These are phyloP conservation scores for Drosophila affinis DNA, from an alignment of 2,888 invertebrate species.

Conservation along the genomic window DNA sequence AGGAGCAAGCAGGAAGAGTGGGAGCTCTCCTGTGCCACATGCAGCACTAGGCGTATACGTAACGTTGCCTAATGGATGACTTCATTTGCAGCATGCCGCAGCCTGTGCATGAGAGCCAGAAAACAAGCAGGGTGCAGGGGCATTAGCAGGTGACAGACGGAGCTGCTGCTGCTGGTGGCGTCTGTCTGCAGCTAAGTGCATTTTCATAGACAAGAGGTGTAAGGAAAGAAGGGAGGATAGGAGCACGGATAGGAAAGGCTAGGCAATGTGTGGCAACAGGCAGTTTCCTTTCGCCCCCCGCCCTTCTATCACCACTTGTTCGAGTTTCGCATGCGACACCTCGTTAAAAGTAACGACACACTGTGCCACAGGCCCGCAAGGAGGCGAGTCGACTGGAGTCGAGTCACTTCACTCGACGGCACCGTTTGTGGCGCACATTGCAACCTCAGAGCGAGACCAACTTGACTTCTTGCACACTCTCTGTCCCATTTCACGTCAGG, in stretches of 20 bases:
- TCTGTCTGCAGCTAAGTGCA: constrained; percentile 67
- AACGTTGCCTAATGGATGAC: constrained; percentile 75
- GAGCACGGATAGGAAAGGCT: neutral
- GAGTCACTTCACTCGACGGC: constrained; percentile 48
- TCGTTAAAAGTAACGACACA: constrained; percentile 79
- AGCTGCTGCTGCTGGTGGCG: constrained; percentile 30
- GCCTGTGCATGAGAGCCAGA: constrained; percentile 15
- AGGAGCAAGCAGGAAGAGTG: constrained; percentile 22
- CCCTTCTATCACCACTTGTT: constrained; percentile 49
- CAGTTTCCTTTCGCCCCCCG: constrained; percentile 41
- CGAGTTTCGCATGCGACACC: constrained; percentile 74
- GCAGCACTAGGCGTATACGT: constrained; percentile 57
- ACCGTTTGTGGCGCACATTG: constrained; percentile 46
- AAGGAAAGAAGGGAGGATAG: neutral
- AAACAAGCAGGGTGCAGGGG: neutral
- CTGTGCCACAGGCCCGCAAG: constrained; percentile 47
- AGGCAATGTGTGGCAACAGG: constrained; percentile 62
- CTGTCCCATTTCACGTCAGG: neutral
- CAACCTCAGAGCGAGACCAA: constrained; percentile 33
- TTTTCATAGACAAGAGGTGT: constrained; percentile 54
- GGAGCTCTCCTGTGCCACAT: neutral
- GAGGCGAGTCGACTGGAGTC: constrained; percentile 35
- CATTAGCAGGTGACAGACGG: constrained; percentile 27
- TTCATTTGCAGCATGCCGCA: constrained; percentile 77
- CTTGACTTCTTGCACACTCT: constrained; percentile 13